These are phyloP conservation scores for Tenualosa ilisha DNA, from an alignment of 2,797 vertebrate species.

Conservation along the genomic window DNA sequence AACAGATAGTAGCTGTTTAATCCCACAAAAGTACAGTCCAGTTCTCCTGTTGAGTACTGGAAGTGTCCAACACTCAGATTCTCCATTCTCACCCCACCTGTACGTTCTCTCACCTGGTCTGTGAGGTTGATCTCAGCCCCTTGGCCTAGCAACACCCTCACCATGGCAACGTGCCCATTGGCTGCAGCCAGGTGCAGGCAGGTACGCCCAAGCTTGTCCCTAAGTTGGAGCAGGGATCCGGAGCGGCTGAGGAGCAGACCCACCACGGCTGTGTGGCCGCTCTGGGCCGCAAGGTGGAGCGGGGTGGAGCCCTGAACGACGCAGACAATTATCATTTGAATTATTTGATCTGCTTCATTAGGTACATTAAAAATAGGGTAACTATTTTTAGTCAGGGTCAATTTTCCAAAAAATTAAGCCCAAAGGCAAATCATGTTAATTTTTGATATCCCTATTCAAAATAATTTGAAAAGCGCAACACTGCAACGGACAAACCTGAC, in stretches of 20 bases:
- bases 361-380: too few species aligned
- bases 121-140: constrained; percentile 65
- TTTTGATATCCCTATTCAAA: too few species aligned
- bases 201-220: constrained; percentile 58
- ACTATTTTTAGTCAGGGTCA: too few species aligned
- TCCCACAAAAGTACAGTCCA: neutral
- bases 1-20: too few species aligned
- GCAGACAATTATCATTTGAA: neutral
- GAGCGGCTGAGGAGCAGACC: constrained; percentile 66
- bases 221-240: constrained; percentile 60
- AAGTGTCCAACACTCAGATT: neutral
- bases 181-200: constrained; percentile 66
- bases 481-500: too few species aligned
- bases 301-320: constrained; percentile 59
- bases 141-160: constrained; percentile 64
- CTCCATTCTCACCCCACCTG: neutral
- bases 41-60: neutral
- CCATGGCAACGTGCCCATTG: constrained; percentile 61
- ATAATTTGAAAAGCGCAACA: too few species aligned
- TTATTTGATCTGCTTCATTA: too few species aligned
- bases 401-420: too few species aligned
- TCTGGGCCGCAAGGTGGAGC: constrained; percentile 65
- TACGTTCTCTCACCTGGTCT: constrained; percentile 56
- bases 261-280: constrained; percentile 62
- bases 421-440: too few species aligned